A percentile compares a stretch with the other conserved stretches of the same genome.
Conservation (phyloP, 2,113 vertebrate genomes). For the Peucedramus taeniatus region DNA sequence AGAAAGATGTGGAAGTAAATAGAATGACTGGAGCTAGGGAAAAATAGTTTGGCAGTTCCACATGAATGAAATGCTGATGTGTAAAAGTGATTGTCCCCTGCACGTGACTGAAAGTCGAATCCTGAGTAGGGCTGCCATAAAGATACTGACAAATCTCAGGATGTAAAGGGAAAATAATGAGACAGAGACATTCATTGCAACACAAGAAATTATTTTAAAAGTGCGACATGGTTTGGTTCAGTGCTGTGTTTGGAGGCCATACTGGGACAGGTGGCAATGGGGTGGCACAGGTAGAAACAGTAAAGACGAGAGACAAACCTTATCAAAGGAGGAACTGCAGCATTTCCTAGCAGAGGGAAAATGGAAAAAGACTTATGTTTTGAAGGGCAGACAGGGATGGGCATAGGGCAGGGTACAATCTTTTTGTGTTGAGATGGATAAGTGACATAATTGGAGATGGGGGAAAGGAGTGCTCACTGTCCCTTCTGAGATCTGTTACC, state of each 20-base stretch:
- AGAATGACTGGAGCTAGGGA: not conserved
- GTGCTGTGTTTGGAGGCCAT: not conserved
- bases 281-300: not conserved
- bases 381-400: not conserved
- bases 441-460: not conserved
- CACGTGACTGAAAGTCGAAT: not conserved
- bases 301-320: not conserved
- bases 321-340: not conserved
- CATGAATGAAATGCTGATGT: not conserved
- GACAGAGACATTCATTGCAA: not conserved
- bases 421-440: fast-evolving
- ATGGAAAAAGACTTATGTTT: not conserved
- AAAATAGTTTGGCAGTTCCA: not conserved
- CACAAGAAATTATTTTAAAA: not conserved
- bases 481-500: not conserved
- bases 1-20: not conserved
- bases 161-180: not conserved
- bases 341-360: not conserved
- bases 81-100: not conserved
- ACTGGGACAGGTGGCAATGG: not conserved
- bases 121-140: not conserved
- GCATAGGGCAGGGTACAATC: not conserved
- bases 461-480: not conserved
- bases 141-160: not conserved
- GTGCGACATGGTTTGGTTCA: not conserved